Conservation (phyloP, 2,888 invertebrate species). For the Tetanocera ferruginea region DNA sequence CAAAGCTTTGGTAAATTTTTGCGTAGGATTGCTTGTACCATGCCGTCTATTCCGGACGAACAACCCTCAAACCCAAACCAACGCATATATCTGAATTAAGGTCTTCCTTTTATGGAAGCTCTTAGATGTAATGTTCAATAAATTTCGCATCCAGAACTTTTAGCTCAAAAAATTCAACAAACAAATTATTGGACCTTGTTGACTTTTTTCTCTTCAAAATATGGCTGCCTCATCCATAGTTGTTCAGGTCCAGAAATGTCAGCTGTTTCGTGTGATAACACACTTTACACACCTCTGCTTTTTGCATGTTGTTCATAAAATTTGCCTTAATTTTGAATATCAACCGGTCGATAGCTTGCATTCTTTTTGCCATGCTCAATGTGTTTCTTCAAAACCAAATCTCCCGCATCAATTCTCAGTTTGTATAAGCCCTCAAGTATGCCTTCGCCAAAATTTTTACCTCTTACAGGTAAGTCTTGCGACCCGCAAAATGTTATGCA, state of each 20-base stretch:
- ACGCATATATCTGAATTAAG: not conserved
- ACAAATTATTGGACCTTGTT: no score
- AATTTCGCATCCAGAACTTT: no score
- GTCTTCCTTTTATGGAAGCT: constrained; percentile 5
- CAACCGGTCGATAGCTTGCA: not conserved
- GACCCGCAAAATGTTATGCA: not conserved
- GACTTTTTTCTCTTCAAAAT: constrained; percentile 8
- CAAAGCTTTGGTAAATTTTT: no score
- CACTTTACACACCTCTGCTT: not conserved
- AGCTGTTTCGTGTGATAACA: not conserved
- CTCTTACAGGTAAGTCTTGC: not conserved
- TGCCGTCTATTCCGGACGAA: constrained; percentile 25
- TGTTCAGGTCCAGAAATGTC: constrained; percentile 15
- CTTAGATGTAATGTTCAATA: constrained; percentile 30
- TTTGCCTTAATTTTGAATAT: not conserved
- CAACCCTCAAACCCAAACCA: constrained; percentile 35
- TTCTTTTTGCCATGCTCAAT: not conserved
- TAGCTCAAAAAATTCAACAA: no score
- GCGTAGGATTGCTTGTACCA: constrained; percentile 31
- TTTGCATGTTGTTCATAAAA: not conserved
- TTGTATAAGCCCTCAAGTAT: constrained; percentile 11
- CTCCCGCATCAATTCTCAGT: constrained; percentile 13
- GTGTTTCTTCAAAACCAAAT: constrained; percentile 15
- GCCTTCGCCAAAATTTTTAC: not conserved
- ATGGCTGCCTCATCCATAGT: constrained; percentile 34